Conservation (phyloP, 2,797 vertebrate species). For the Scarus forsteni region DNA sequence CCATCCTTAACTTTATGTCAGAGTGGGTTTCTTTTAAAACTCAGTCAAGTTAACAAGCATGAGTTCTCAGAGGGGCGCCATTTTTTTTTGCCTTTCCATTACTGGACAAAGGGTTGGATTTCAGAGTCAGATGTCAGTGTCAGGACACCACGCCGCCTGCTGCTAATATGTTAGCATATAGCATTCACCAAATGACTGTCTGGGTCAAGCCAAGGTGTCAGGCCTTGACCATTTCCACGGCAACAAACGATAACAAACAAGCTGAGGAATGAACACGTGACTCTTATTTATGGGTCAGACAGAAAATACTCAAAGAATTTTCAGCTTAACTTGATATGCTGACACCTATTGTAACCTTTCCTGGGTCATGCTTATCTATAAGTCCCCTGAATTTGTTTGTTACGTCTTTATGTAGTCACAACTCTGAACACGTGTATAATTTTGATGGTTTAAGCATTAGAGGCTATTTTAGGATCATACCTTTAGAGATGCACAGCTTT, state of each 20-base stretch:
- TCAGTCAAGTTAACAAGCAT: slow-evolving; percentile 22
- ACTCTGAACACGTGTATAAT: neutral
- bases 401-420: neutral
- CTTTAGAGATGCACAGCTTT: too few species aligned
- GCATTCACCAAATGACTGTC: slow-evolving; percentile 64
- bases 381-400: neutral
- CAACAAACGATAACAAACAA: slow-evolving; percentile 74
- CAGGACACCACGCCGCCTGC: slow-evolving; percentile 69
- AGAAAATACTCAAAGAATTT: slow-evolving; percentile 14
- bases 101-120: slow-evolving; percentile 61
- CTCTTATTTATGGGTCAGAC: slow-evolving; percentile 9
- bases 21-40: slow-evolving; percentile 1
- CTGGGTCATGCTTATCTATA: slow-evolving; percentile 1
- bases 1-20: slow-evolving; percentile 16
- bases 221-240: slow-evolving; percentile 69
- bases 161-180: slow-evolving; percentile 74
- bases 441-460: too few species aligned
- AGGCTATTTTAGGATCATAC: too few species aligned
- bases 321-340: neutral
- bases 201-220: slow-evolving; percentile 66
- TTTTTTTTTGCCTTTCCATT: slow-evolving; percentile 47
- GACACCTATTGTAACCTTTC: slow-evolving; percentile 2
- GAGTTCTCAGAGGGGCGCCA: slow-evolving; percentile 1
- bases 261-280: slow-evolving; percentile 51
- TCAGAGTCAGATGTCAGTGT: slow-evolving; percentile 70